Base-by-base conservation (phyloP, 1,140 invertebrate genomes). In the Lysiphlebus fabarum region DNA sequence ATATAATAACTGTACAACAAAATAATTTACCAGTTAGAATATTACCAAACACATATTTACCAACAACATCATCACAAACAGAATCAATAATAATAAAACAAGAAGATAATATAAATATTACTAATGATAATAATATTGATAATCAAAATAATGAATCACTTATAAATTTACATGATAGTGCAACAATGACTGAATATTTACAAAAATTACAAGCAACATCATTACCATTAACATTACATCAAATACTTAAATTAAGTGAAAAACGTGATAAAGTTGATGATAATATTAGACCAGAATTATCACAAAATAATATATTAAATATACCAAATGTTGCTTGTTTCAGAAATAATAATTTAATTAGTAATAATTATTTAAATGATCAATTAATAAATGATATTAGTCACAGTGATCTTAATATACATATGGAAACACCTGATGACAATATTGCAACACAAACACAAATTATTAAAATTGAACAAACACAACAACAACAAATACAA, bases 151-250 rank as follows among this genome's bases (percentile, higher is more conserved):
- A 70, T 38, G 70, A 74, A 40, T 67, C 70, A 49, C 65, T 71
- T 38, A 64, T 73, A 9, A 72, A 76, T 12, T 70, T 73, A 17
- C 73, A 75, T 66, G 17, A 26, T 26, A 74, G 67, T 61, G 63
- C 64, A 17, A 62, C 68, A 45, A 74, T 80, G 70, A 70, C 76
- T 10, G 78, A 81, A 17, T 78, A 79, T 63, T 57, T 81, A 4
- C 78, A 79, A 56, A 79, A 79, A 50, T 61, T 79, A 14, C 77
- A 79, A 66, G 72, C 78, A 3, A 72, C 74, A 17, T 71, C 69
- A 49, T 53, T 80, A 47, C 77, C 78, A 38, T 40, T 79, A 51
- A 77, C 73, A 6, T 48, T 80, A 14, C 79, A 80, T 36, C 78
- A 81, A 36, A 62, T 80, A 10, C 72, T 80, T 7, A 81, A 78